Evolutionary conservation across 2,113 vertebrate species (phyloP).

Genomic region (Synchiropus splendidus): DNA sequence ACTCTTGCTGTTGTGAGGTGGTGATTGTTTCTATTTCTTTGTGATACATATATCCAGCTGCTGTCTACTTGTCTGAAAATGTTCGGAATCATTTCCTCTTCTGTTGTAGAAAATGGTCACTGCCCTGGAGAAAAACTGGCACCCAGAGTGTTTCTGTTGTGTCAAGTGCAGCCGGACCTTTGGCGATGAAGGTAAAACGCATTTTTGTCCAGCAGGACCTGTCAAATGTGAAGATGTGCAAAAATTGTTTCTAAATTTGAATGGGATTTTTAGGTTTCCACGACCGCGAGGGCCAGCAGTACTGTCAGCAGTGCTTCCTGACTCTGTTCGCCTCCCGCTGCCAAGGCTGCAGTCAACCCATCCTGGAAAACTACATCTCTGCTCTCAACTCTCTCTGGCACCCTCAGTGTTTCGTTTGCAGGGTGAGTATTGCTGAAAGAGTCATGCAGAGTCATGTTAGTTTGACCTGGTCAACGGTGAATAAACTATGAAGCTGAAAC

Average conservation of each 20-base stretch:
- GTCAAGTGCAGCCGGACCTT: constrained; percentile 79
- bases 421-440: constrained; percentile 49
- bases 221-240: no score
- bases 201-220: no score
- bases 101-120: constrained; percentile 84
- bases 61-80: no score
- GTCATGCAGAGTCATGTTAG: neutral
- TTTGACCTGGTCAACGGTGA: no score
- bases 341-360: constrained; percentile 80
- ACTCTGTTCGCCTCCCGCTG: constrained; percentile 80
- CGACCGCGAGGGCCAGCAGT: constrained; percentile 83
- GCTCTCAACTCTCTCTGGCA: constrained; percentile 86
- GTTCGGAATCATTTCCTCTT: neutral
- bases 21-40: neutral
- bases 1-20: neutral
- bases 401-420: constrained; percentile 78
- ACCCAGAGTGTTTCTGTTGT: constrained; percentile 88
- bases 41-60: neutral
- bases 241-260: no score
- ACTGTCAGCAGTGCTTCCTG: constrained; percentile 84
- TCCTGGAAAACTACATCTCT: constrained; percentile 89
- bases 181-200: constrained; percentile 79
- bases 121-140: constrained; percentile 85
- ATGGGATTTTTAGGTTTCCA: constrained; percentile 71
- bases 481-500: no score